A percentile compares a stretch with the other conserved stretches of the same genome.
These are phyloP conservation scores for Oryzias curvinotus DNA, from an alignment of 2,113 vertebrate species.

Conservation along the genomic window DNA sequence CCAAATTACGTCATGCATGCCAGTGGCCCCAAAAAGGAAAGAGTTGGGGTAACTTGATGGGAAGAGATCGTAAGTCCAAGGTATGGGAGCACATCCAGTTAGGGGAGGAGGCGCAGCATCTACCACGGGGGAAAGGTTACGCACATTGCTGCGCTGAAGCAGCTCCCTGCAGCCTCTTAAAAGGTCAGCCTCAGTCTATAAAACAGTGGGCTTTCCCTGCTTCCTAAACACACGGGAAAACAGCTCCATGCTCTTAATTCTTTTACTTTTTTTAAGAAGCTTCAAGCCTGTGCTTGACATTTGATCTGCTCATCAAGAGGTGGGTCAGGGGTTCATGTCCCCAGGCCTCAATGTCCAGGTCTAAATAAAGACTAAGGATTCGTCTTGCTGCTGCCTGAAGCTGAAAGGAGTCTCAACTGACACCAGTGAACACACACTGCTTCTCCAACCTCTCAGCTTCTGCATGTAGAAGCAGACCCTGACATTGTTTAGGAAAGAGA, in stretches of 20 bases:
- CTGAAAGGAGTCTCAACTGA: conserved; percentile 44
- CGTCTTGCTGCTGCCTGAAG: conserved; percentile 45
- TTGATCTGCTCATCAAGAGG: conserved; percentile 69
- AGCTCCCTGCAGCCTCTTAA: conserved; percentile 18
- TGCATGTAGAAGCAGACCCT: neutral
- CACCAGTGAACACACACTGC: conserved; percentile 6
- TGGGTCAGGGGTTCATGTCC: conserved; percentile 71
- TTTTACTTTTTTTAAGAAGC: conserved; percentile 26
- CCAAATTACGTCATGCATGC: conserved; percentile 75
- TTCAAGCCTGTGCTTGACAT: conserved; percentile 56
- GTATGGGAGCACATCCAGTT: conserved; percentile 2
- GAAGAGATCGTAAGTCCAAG: conserved; percentile 40
- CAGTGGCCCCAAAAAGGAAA: conserved; percentile 67
- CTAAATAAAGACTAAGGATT: conserved; percentile 71
- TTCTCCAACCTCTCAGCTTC: conserved; percentile 6
- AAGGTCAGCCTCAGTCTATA: conserved; percentile 32
- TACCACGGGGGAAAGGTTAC: conserved; percentile 2
- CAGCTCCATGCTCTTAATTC: conserved; percentile 1
- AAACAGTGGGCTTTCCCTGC: neutral
- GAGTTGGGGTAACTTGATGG: conserved; percentile 50
- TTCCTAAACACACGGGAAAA: neutral
- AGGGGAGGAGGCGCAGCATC: conserved; percentile 3
- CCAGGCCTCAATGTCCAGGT: conserved; percentile 62
- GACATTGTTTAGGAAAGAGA: neutral
- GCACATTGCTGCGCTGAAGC: conserved; percentile 8